Evolutionary conservation across 2,797 vertebrate species (phyloP), one percentile per base, ranked within the genome.

Genomic region (Sebastes kiyomatsui): DNA sequence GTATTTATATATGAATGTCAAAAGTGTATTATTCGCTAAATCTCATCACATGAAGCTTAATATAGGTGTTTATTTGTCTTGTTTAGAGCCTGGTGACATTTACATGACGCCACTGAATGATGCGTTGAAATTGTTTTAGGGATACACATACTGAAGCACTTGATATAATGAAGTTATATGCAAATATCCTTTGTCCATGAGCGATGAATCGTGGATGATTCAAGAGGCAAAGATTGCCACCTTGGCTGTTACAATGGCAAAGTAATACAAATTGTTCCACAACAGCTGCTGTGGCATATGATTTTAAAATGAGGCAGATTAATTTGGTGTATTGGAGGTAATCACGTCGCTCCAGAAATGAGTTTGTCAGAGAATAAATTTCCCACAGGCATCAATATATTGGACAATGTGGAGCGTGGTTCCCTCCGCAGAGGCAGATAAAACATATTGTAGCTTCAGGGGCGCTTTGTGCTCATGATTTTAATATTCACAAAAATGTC

Each of bases 331-430:
- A 62, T 82, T 84, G 65, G 69, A 85, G 54, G 78, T 88, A 82
- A 89, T 87, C 33, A 25, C 65, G 20, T 81, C 27, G 35, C 72
- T 80, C 22, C 71, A 81, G 75, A 83, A 92, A 92, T 85, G 27
- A 81, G 65, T 84, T 82, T 82, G 70, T 81, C 32, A 28, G 58
- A 68, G 75, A 84, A 87, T 75, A 76, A 60, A 87, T 92, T 88
- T 88, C 88, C 87, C 89, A 85, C 52, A 79, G 87, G 90, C 85
- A 77, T 83, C 66, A 52, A 65, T 49, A 79, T 83, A 86, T 88
- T 81, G 56, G 75, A 89, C 81, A 86, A 76, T 74, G 70, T 72
- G 71, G 22, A 27, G 61, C 68, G 61, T 33, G 71, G 74, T 88
- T 79, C 56, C 60, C n/a, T 18, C 32, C 16, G 23, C 68, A 54